A percentile compares a stretch with the other conserved stretches of the same genome.
These are phyloP conservation scores for Scaptomyza reducta DNA, from an alignment of 2,888 invertebrate species.

Conservation along the genomic window DNA sequence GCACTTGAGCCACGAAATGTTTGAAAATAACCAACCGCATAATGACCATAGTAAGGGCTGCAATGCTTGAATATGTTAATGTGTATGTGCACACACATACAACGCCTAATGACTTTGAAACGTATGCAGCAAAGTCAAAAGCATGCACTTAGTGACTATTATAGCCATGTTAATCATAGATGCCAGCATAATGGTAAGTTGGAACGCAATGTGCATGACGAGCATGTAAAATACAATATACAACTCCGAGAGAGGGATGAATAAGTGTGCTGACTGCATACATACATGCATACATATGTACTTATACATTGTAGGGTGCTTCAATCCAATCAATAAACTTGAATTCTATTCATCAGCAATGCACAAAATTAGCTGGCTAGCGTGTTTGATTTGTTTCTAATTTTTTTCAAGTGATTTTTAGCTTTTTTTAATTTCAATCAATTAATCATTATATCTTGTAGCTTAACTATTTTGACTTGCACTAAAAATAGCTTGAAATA, in stretches of 20 bases:
- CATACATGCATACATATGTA: background rate
- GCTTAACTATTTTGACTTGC: background rate
- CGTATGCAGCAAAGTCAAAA: constrained; percentile 67
- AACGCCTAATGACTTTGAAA: constrained; percentile 67
- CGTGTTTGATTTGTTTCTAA: constrained; percentile 4
- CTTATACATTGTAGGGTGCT: constrained; percentile 4
- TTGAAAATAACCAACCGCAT: constrained; percentile 71
- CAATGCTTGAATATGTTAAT: constrained; percentile 19
- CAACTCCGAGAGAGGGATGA: background rate
- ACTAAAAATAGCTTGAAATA: background rate
- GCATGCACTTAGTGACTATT: constrained; percentile 77
- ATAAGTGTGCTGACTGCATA: constrained; percentile 14
- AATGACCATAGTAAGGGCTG: constrained; percentile 61
- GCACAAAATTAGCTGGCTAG: background rate
- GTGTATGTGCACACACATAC: background rate
- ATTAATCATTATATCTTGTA: background rate
- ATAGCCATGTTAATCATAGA: constrained; percentile 74
- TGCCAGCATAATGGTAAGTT: constrained; percentile 66
- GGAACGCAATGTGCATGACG: constrained; percentile 66
- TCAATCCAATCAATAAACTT: constrained; percentile 27
- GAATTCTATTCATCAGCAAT: constrained; percentile 15
- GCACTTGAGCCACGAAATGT: constrained; percentile 73
- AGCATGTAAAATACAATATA: constrained; percentile 32
- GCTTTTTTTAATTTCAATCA: background rate
- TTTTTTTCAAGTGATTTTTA: background rate